Evolutionary conservation across 2,797 vertebrate genomes (phyloP).

Genomic region (Uromys caudimaculatus): DNA sequence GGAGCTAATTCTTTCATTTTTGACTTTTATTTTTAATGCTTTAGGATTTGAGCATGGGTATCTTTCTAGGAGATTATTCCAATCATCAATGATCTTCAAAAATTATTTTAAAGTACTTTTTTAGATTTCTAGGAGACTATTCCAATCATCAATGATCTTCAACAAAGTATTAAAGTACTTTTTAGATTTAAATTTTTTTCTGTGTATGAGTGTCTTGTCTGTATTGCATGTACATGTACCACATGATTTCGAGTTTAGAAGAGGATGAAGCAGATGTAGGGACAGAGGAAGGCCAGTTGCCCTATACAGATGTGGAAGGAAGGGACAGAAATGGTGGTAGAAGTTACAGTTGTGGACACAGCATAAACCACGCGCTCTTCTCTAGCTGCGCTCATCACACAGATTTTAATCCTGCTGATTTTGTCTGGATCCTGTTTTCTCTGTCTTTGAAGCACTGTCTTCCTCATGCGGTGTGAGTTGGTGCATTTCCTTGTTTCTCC

Average conservation of each 20-base stretch:
- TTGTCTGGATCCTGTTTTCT: not conserved
- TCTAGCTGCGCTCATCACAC: not conserved
- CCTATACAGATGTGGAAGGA: not conserved
- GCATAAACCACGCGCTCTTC: not conserved
- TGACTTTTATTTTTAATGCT: not conserved
- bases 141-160: conserved; percentile 26
- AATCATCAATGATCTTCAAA: conserved; percentile 30
- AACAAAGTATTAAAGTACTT: not conserved
- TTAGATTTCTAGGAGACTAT: not conserved
- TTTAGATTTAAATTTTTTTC: not conserved
- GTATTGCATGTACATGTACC: too few species aligned
- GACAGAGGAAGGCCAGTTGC: not conserved
- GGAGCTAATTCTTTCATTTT: not conserved
- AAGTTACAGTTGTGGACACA: not conserved
- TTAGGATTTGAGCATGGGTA: not conserved
- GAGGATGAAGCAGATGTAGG: not conserved
- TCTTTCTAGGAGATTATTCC: conserved; percentile 17
- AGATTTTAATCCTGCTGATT: conserved; percentile 43
- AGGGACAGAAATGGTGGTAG: not conserved
- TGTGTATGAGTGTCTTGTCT: not conserved
- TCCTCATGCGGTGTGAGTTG: not conserved
- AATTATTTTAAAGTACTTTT: not conserved
- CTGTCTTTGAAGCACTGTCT: not conserved
- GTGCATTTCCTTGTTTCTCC: conserved; percentile 33
- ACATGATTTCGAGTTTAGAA: not conserved